Evolutionary conservation across 2,888 invertebrate species (phyloP), one percentile per base, ranked within the genome.

Genomic region (Lapara coniferarum): DNA sequence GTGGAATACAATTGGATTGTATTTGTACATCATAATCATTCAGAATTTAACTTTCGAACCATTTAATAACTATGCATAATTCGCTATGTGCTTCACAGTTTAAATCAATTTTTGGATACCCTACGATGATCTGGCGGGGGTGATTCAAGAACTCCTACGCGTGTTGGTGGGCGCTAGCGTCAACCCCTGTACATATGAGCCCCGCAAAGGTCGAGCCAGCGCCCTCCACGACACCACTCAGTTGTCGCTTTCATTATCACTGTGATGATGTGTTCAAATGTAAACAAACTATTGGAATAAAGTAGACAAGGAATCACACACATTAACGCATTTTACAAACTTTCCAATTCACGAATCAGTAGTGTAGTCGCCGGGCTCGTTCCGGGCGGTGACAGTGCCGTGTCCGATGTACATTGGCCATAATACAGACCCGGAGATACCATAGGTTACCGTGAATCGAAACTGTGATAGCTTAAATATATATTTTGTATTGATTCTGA

Each of bases 221-320:
- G 13, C 25, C 6, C 56, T 19, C 25, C 56, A 37, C 37, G 37
- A 12, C 56, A 25, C 13, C 56, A 56, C 10, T 16, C n/a, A 56
- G 56, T 56, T 56, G 56, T 30, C 56, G 25, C 25, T n/a, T n/a
- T n/a, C n/a, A n/a, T n/a, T n/a, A 12, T 56, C 56, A 56, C 56
- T 25, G 25, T 2, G 25, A 37, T 58, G n/a, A 16, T 59, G n/a
- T 46, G 59, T 59, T 44, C 44, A 46, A 16, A 59, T 59, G 59
- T 59, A 59, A 25, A 59, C 44, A 59, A 44, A 46, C 10, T 44
- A 16, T 16, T 46, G 59, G 10, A 59, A 59, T 59, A 59, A 59
- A 59, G 59, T 59, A 59, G 46, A 59, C 14, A 58, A 46, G 16
- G 12, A 46, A 46, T 59, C n/a, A 16, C 16, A 46, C 44, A n/a